Evolutionary conservation across 1,140 invertebrate species (phyloP).

Genomic region (Tyrophagus putrescentiae): DNA sequence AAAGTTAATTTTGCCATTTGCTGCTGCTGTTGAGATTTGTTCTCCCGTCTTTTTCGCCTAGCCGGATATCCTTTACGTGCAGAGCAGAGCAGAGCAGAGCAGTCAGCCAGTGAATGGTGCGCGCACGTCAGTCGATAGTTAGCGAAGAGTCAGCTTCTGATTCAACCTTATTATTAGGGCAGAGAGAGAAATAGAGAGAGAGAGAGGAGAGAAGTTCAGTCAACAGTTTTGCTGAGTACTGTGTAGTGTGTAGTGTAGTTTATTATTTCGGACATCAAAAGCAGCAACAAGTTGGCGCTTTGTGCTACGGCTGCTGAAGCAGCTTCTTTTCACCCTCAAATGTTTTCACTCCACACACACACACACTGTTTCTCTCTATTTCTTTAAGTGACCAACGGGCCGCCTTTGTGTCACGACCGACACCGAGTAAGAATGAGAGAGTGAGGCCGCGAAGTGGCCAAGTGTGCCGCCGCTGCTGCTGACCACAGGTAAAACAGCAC

Average conservation of each 20-base stretch:
- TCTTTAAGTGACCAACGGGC: slow-evolving; percentile 1
- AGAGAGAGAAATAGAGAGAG: neutral
- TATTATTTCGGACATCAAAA: neutral
- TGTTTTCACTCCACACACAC: too few species aligned
- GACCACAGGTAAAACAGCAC: too few species aligned
- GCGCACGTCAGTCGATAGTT: too few species aligned
- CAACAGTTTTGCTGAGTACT: neutral
- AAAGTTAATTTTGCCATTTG: slow-evolving; percentile 12
- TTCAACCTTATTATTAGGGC: slow-evolving; percentile 5
- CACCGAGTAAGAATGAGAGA: neutral
- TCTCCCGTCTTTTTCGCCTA: neutral
- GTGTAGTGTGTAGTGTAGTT: neutral
- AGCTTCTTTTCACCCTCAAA: too few species aligned
- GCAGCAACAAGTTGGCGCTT: neutral
- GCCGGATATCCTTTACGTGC: slow-evolving; percentile 19
- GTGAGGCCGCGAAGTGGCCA: neutral
- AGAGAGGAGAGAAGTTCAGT: neutral
- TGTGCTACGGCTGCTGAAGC: too few species aligned
- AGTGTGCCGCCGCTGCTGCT: neutral
- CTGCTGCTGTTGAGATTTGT: neutral
- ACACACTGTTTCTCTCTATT: too few species aligned
- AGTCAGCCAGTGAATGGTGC: too few species aligned
- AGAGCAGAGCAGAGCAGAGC: too few species aligned
- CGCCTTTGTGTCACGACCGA: slow-evolving; percentile 17
- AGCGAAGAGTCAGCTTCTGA: neutral